These are phyloP conservation scores for Alosa alosa DNA, from an alignment of 2,113 vertebrate species.

Conservation along the genomic window DNA sequence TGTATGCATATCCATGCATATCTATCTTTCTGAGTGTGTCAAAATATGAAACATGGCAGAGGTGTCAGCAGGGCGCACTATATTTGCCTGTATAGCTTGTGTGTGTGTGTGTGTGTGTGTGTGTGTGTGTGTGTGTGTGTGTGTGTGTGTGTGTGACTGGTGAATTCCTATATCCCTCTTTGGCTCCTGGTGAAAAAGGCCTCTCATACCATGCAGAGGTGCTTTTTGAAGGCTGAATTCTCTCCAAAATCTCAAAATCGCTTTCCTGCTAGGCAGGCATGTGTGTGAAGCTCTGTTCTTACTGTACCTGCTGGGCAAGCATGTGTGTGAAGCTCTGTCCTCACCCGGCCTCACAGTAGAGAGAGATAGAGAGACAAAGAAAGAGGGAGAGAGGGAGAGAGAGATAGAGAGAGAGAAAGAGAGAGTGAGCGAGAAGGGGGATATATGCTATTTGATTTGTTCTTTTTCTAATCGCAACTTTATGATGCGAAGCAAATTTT, in stretches of 20 bases:
- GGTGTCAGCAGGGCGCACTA: background rate
- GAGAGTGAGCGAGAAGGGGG: background rate
- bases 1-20: background rate
- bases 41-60: background rate
- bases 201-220: background rate
- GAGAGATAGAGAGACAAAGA: background rate
- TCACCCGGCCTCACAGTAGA: background rate
- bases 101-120: conserved; percentile 5
- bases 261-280: conserved; percentile 7
- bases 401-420: background rate
- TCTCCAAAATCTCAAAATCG: conserved; percentile 13
- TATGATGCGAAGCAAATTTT: conserved; percentile 2
- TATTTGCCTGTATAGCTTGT: background rate
- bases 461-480: background rate
- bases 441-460: background rate
- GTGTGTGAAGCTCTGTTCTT: background rate
- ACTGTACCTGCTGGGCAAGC: background rate
- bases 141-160: background rate
- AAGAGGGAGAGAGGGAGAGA: background rate
- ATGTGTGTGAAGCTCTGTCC: conserved; percentile 6
- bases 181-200: conserved; percentile 2
- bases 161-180: background rate
- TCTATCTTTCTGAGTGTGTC: background rate
- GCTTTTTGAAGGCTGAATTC: conserved; percentile 3
- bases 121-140: background rate